Percentiles rank a stretch among this genome's conserved stretches.
Conservation (phyloP, 2,113 vertebrate species). For the Regulus satrapa region DNA sequence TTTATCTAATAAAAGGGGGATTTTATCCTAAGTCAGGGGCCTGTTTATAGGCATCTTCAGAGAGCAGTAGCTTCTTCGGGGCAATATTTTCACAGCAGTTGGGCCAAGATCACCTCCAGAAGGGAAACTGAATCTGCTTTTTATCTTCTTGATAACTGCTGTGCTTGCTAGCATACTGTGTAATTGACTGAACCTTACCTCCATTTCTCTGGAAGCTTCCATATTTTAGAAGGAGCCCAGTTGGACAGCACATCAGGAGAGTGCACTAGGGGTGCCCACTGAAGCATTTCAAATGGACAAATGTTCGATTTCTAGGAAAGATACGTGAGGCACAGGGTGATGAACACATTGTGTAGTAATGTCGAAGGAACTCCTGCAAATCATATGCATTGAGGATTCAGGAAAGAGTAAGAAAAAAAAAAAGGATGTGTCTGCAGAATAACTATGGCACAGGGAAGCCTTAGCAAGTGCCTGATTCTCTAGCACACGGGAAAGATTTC, state of each 20-base stretch:
- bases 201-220: not conserved
- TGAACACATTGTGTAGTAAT: not conserved
- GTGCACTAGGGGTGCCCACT: not conserved
- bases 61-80: not conserved
- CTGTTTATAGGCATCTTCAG: not conserved
- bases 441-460: not conserved
- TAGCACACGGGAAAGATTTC: not conserved
- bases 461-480: not conserved
- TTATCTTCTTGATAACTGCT: not conserved
- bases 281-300: not conserved
- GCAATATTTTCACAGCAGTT: not conserved
- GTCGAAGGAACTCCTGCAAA: not conserved
- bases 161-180: not conserved
- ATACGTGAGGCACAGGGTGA: not conserved
- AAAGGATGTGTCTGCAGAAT: not conserved
- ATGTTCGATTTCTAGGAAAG: not conserved
- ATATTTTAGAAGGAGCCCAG: not conserved
- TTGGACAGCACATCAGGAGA: not conserved
- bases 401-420: not conserved
- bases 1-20: not conserved
- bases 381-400: not conserved
- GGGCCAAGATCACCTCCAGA: not conserved
- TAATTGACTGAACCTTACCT: not conserved
- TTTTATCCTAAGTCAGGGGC: not conserved
- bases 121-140: not conserved